These are phyloP conservation scores for Sylvicola fuscatus DNA, from an alignment of 2,888 invertebrate genomes.

Conservation along the genomic window DNA sequence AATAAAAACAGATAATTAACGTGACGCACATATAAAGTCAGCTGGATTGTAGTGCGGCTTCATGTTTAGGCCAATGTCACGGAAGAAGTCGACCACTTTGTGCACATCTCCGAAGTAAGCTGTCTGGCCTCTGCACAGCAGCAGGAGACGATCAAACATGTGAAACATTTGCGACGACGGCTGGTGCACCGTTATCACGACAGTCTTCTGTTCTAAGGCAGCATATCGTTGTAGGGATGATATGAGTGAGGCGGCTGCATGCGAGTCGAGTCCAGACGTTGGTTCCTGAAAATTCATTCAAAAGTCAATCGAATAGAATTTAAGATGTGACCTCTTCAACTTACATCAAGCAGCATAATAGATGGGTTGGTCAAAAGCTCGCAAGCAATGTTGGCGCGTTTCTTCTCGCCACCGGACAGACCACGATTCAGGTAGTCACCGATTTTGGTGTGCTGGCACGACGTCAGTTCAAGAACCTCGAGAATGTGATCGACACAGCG, in stretches of 20 bases:
- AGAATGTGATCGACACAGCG: constrained; percentile 58
- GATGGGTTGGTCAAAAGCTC: constrained; percentile 63
- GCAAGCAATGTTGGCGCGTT: constrained; percentile 62
- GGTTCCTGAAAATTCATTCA: constrained; percentile 39
- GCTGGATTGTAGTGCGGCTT: constrained; percentile 65
- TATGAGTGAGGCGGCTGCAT: constrained; percentile 55
- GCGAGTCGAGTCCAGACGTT: constrained; percentile 63
- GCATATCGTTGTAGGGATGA: constrained; percentile 51
- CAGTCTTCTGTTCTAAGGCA: constrained; percentile 52
- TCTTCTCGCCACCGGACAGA: constrained; percentile 65
- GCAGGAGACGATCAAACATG: constrained; percentile 54
- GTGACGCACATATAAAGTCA: constrained; percentile 56
- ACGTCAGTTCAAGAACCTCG: constrained; percentile 47
- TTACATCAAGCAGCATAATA: constrained; percentile 58
- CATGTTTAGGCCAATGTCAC: constrained; percentile 44
- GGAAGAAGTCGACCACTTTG: constrained; percentile 51
- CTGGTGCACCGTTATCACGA: constrained; percentile 62
- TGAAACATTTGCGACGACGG: constrained; percentile 71
- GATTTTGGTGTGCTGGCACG: constrained; percentile 59
- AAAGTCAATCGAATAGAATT: not conserved
- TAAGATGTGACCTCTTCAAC: constrained; percentile 14
- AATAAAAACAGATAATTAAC: not conserved
- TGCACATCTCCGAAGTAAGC: constrained; percentile 56
- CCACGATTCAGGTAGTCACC: constrained; percentile 56
- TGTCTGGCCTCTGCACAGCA: constrained; percentile 47